phyloP scores from a whole-genome alignment of 1,140 invertebrate species.

The Leptopilina clavipes region DNA sequence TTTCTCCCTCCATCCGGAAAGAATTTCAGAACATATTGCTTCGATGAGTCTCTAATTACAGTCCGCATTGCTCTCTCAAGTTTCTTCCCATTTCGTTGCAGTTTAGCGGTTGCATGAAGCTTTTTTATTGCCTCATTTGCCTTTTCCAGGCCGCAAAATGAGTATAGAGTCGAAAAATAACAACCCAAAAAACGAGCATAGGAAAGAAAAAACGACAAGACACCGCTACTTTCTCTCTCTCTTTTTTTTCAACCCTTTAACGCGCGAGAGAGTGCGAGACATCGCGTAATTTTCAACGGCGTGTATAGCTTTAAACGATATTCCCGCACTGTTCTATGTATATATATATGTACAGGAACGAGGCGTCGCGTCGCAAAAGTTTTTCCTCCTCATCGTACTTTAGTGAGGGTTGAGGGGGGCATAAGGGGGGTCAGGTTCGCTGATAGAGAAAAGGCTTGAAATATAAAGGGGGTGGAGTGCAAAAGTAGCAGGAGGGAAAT shows the following conservation, averaged over 20 bases:
- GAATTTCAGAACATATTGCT: conserved; percentile 31
- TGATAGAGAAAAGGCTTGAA: conserved; percentile 44
- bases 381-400: conserved; percentile 50
- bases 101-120: conserved; percentile 22
- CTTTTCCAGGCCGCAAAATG: conserved; percentile 29
- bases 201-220: too few relatives aligned
- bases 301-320: conserved; percentile 62
- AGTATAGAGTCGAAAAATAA: conserved; percentile 44
- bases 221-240: too few relatives aligned
- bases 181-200: conserved; percentile 42
- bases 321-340: conserved; percentile 46
- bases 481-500: conserved; percentile 53
- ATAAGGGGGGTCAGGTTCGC: too few relatives aligned
- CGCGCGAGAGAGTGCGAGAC: conserved; percentile 51
- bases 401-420: conserved; percentile 36
- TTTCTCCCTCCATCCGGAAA: background rate
- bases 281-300: conserved; percentile 63
- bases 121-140: conserved; percentile 35
- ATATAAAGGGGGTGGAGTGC: background rate
- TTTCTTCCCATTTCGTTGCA: conserved; percentile 29
- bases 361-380: conserved; percentile 69
- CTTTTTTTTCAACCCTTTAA: conserved; percentile 63
- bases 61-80: conserved; percentile 24
- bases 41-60: conserved; percentile 31
- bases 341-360: too few relatives aligned